Base-by-base conservation (phyloP, 2,113 vertebrate species). In the Crypturellus undulatus region DNA sequence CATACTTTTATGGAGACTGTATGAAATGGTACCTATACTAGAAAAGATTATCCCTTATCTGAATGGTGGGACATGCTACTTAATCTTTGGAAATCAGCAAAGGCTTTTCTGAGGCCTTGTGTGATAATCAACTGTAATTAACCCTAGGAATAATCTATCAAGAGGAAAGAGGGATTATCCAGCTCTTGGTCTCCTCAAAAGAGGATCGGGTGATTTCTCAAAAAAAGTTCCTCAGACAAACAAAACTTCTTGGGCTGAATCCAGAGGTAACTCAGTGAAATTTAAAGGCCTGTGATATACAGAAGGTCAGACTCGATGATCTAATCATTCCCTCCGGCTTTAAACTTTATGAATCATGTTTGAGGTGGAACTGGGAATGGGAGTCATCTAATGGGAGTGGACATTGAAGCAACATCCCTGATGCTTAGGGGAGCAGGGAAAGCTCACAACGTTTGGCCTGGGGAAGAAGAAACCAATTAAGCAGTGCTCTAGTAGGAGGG, bases 311-410 rank as follows among this genome's bases (percentile, higher is more conserved):
- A 76, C 34, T 81, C 49, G 64, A 94, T 95, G 92, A 96, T 81
- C 83, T 96, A 84, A 96, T 94, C 79, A 71, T 58, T 76, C 90
- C 85, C 49, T 84, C 89, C 95, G 93, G 94, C 92, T 90, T 93
- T 89, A 86, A 95, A 94, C 85, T 95, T 90, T 65, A 94, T 97
- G 94, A 97, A 86, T 96, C 94, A 96, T 92, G 65, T 77, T 88
- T 47, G 88, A 97, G 94, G 87, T 97, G 93, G 96, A 96, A 95
- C 94, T 94, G 75, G 94, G 79, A 93, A 95, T 70, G 72, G 75
- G 84, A 95, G 87, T 93, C 87, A 83, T 96, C 87, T 93, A 94
- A 94, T 94, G 93, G 93, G 93, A 97, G 95, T 93, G 90, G 88
- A 97, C 93, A 86, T 49, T 10, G 94, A 81, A 89, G 93, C 72